Percentiles rank a stretch among this genome's conserved stretches.
phyloP scores from a whole-genome alignment of 2,888 invertebrate genomes.

The Tigriopus californicus region DNA sequence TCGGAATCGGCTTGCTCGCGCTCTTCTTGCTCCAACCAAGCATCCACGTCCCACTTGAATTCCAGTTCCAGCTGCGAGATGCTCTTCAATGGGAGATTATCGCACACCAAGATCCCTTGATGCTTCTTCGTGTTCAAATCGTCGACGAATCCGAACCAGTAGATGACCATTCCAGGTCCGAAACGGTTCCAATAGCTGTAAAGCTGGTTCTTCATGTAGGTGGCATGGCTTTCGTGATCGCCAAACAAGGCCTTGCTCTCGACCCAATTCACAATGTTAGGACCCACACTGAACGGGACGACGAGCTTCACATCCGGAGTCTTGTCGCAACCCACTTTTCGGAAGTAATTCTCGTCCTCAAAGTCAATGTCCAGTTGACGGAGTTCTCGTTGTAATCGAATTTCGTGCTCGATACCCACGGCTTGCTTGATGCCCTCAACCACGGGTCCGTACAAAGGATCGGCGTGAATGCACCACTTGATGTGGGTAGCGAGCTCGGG shows the following conservation, averaged over 20 bases:
- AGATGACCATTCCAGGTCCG: slow-evolving; percentile 81
- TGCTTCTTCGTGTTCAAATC: slow-evolving; percentile 26
- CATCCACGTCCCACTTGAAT: too few species aligned
- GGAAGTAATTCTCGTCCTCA: slow-evolving; percentile 55
- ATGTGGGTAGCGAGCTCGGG: slow-evolving; percentile 28
- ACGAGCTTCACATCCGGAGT: slow-evolving; percentile 83
- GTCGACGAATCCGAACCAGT: slow-evolving; percentile 67
- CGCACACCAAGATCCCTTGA: slow-evolving; percentile 25
- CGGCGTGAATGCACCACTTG: slow-evolving; percentile 44
- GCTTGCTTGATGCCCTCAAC: slow-evolving; percentile 59
- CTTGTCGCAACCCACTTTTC: slow-evolving; percentile 72
- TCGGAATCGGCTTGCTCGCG: too few species aligned
- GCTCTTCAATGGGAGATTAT: slow-evolving; percentile 23
- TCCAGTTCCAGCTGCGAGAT: too few species aligned
- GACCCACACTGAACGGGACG: slow-evolving; percentile 66
- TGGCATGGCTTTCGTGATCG: slow-evolving; percentile 55
- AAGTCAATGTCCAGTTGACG: slow-evolving; percentile 39
- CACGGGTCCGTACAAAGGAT: slow-evolving; percentile 64
- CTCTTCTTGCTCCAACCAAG: too few species aligned
- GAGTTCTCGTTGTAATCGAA: slow-evolving; percentile 45
- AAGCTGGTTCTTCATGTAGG: slow-evolving; percentile 63
- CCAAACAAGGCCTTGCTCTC: slow-evolving; percentile 93
- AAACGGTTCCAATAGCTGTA: slow-evolving; percentile 82
- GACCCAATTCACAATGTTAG: slow-evolving; percentile 76
- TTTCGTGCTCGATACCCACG: slow-evolving; percentile 68